Conservation (phyloP, 92 coral and sea anemone genomes). For the Anthopleura xanthogrammica region DNA sequence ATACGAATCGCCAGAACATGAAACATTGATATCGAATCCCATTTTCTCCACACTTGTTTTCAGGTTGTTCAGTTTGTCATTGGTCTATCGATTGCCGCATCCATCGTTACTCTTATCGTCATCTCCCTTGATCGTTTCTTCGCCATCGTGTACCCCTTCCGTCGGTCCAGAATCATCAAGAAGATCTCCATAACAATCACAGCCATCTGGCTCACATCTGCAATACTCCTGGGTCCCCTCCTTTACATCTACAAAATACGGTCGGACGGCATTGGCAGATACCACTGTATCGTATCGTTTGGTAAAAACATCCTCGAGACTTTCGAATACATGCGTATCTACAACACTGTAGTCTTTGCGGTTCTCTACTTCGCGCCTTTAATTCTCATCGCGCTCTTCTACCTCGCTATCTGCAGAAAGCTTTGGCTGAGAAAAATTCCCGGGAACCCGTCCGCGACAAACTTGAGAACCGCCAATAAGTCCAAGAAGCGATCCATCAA, state of each 20-base stretch:
- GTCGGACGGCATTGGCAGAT: not conserved
- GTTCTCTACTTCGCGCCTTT: constrained; percentile 56
- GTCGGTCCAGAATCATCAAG: constrained; percentile 60
- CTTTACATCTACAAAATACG: constrained; percentile 40
- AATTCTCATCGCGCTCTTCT: constrained; percentile 47
- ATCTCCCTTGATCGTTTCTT: constrained; percentile 72
- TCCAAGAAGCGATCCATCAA: constrained; percentile 64
- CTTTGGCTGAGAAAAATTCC: constrained; percentile 74
- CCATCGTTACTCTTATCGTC: constrained; percentile 57
- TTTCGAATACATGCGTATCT: constrained; percentile 24
- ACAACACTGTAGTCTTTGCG: constrained; percentile 43
- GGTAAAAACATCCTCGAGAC: constrained; percentile 33
- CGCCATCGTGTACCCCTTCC: constrained; percentile 73
- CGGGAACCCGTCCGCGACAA: constrained; percentile 61
- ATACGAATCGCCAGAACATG: not conserved
- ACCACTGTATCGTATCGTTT: constrained; percentile 45
- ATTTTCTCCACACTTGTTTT: not conserved
- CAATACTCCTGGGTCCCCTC: constrained; percentile 44
- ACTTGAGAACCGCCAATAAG: constrained; percentile 45
- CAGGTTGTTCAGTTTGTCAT: constrained; percentile 46
- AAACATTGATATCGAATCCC: no score
- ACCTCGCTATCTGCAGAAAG: constrained; percentile 58
- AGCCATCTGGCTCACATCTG: constrained; percentile 51
- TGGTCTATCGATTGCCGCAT: constrained; percentile 66
- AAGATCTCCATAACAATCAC: constrained; percentile 46